These are phyloP conservation scores for Dissostichus mawsoni DNA, from an alignment of 2,113 vertebrate genomes.

Conservation along the genomic window DNA sequence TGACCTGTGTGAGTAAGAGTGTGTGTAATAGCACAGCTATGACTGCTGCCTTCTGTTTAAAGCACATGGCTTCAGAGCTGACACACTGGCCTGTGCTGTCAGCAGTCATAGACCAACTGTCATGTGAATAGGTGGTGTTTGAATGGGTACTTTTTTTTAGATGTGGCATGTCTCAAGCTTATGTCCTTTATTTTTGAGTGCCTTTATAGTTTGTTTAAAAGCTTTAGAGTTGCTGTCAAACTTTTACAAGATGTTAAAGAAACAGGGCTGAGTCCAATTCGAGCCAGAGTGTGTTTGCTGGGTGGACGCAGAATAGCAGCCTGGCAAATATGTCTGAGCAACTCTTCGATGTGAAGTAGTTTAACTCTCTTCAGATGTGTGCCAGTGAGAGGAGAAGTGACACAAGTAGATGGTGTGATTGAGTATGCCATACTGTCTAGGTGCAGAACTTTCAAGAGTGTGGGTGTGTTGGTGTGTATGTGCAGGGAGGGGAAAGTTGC, in stretches of 20 bases:
- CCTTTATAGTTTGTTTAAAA: constrained; percentile 8
- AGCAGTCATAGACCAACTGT: constrained; percentile 53
- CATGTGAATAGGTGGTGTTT: constrained; percentile 30
- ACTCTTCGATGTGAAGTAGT: constrained; percentile 11
- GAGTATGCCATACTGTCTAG: constrained; percentile 1
- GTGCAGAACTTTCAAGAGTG: constrained; percentile 16
- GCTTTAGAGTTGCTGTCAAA: constrained; percentile 41
- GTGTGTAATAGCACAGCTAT: constrained; percentile 33
- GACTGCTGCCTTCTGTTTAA: constrained; percentile 31
- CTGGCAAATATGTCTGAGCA: constrained; percentile 6
- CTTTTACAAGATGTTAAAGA: constrained; percentile 50
- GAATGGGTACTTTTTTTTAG: not conserved
- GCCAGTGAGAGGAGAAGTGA: constrained; percentile 6
- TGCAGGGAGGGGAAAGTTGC: constrained; percentile 62
- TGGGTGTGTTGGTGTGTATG: not conserved
- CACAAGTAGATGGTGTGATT: constrained; percentile 56
- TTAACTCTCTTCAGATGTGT: constrained; percentile 15
- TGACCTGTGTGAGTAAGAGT: constrained; percentile 55
- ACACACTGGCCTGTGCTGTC: constrained; percentile 63
- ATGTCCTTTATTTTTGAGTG: not conserved
- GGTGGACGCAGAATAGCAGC: constrained; percentile 35
- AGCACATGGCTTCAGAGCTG: constrained; percentile 67
- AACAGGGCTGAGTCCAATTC: constrained; percentile 11
- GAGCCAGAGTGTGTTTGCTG: constrained; percentile 35
- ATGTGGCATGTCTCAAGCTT: not conserved